Percentiles rank a stretch among this genome's conserved stretches.
Evolutionary conservation across 2,113 vertebrate species (phyloP).

Genomic region (Pteronura brasiliensis): DNA sequence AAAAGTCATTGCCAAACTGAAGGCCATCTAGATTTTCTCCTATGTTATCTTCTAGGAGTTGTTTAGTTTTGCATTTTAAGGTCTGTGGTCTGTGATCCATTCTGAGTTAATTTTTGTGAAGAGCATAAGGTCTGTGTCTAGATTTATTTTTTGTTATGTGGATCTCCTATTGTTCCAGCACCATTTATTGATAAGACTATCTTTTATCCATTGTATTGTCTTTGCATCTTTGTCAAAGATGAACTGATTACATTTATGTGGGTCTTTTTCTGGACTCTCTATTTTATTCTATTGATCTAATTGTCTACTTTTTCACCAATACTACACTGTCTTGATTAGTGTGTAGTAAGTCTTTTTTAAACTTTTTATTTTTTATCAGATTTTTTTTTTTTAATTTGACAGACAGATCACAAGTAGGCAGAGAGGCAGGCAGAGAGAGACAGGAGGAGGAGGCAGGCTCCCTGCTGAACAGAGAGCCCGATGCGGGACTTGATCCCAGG

Average conservation of each 20-base stretch:
- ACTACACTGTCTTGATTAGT: background rate
- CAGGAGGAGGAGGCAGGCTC: no score
- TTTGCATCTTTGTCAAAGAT: background rate
- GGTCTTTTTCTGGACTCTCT: background rate
- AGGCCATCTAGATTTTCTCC: background rate
- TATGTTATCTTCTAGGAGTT: background rate
- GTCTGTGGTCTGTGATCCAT: background rate
- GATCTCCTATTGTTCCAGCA: background rate
- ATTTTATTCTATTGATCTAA: background rate
- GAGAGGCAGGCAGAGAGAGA: no score
- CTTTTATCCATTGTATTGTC: background rate
- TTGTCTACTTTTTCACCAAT: background rate
- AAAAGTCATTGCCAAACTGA: background rate
- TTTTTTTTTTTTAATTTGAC: no score
- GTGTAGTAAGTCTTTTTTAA: no score
- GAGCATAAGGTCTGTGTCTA: background rate
- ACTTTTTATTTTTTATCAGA: no score
- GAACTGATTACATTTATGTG: background rate
- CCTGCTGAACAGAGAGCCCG: no score
- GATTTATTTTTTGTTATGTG: background rate
- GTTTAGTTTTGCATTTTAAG: background rate
- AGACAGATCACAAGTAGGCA: no score
- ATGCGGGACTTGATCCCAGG: no score
- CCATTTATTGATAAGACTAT: background rate
- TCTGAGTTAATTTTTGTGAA: background rate